Conservation (phyloP, 1,140 invertebrate genomes). For the Pollicipes pollicipes region DNA sequence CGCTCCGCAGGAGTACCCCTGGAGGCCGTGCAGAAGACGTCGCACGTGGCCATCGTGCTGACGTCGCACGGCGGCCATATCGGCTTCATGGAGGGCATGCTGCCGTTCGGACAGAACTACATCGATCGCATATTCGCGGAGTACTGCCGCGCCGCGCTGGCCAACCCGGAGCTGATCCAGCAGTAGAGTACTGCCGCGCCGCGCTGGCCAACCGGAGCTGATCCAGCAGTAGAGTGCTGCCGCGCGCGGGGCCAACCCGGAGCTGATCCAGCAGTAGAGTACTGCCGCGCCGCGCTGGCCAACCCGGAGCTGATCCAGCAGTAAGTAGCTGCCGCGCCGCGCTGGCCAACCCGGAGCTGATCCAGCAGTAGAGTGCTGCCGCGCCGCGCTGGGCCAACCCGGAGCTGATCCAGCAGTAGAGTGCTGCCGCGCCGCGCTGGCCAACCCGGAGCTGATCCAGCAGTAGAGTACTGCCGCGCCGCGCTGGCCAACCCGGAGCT, state of each 20-base stretch:
- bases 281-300: too few species aligned
- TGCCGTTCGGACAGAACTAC: slow-evolving; percentile 38
- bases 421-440: too few species aligned
- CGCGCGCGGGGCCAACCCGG: too few species aligned
- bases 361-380: slow-evolving; percentile 39
- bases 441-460: neutral
- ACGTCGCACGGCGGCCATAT: slow-evolving; percentile 67
- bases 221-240: too few species aligned
- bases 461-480: neutral
- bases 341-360: too few species aligned
- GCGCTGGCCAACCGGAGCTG: too few species aligned
- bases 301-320: too few species aligned
- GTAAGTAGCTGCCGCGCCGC: too few species aligned
- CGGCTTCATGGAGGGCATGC: slow-evolving; percentile 60
- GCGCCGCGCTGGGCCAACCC: neutral
- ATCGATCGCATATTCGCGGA: slow-evolving; percentile 47
- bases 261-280: neutral
- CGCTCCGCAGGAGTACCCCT: slow-evolving; percentile 43
- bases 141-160: slow-evolving; percentile 22
- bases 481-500: too few species aligned
- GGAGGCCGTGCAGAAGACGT: slow-evolving; percentile 39
- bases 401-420: too few species aligned
- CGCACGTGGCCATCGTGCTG: slow-evolving; percentile 53
- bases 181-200: too few species aligned
- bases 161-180: neutral